Base-by-base conservation (phyloP, 2,888 invertebrate genomes). In the Labia minor region DNA sequence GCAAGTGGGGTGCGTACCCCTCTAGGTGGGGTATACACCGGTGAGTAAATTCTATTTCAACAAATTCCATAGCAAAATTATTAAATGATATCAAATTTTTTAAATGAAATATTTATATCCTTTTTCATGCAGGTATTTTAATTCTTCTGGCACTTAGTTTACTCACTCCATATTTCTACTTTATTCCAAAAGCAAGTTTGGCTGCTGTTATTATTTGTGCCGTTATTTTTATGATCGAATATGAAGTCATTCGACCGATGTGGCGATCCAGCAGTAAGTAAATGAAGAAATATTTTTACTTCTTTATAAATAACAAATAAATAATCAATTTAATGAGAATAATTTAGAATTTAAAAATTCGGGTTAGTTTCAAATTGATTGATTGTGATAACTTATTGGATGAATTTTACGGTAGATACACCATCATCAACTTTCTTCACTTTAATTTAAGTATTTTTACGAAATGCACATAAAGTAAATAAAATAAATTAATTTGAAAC, bases 191-290 rank as follows among this genome's bases (percentile, higher is more conserved):
- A 79, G 89, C 92, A 0, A 88, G 93, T 0, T 79, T 96, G 18
- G 92, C 93, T 37, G 92, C 94, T 1, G 94, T 96, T 63, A 95
- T 96, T 69, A 95, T 96, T 71, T 90, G 92, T 75, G 95, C 96
- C 71, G 95, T 96, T 69, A 88, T 95, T 76, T 92, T 92, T 78
- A 94, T 94, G 93, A 92, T 94, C 74, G 93, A 94, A 78, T 92
- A 91, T 76, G 90, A 91, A 81, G 85, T 84, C 63, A 86, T 92
- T 0, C 88, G 89, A 72, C 88, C 91, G 0, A 87, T 92, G 84
- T 92, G 92, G 92, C 84, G 86, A 14, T 90, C 90, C 0, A 87
- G 88, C 69, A 86, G 89, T 70, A 84, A 86, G 71, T 74, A 67
- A 19, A 11, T n/a, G n/a, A n/a, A n/a, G n/a, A n/a, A n/a, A n/a